Evolutionary conservation across 1,140 invertebrate species (phyloP), one percentile per base, ranked within the genome.

Genomic region (Macrobrachium rosenbergii): DNA sequence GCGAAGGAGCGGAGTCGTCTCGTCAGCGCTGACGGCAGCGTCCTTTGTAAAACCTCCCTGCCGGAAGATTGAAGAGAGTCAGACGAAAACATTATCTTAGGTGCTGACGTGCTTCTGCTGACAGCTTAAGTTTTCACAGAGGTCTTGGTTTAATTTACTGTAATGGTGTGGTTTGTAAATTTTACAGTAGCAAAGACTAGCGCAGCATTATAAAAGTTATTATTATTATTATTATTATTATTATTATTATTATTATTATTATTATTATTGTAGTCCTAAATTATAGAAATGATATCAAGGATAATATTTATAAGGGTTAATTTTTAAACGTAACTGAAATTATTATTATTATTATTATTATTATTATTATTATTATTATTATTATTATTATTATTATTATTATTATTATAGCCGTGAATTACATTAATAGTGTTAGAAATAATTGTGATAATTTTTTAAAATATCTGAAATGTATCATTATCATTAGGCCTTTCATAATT

Each of bases 241-340:
- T 80, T 62, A 60, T 79, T 79, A 79, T 79, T 79, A 79, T 79
- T 60, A 79, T 79, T 79, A 60, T 79, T 21, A 79, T 79, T 60
- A 60, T 79, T 21, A 79, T 59, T 60, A 79, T 60, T 79, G 23
- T 19, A 23, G 23, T 78, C 19, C 45, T 58, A n/a, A 78, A 58
- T 78, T 19, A 58, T 19, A 17, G 19, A 59, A 59, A 12, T 77
- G 1, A 45, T 58, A 11, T 78, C n/a, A 59, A n/a, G 52, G 52
- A 23, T 79, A 59, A 28, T 58, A 23, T 59, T 52, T 8, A 43
- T 77, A 12, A 17, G 2, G 11, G n/a, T 77, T 77, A 52, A 8
- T 2, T 14, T n/a, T 28, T 77, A 5, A 78, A 14, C 16, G n/a
- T n/a, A 52, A 0, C 21, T 45, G 45, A 19, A n/a, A 19, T 59